Evolutionary conservation across 2,113 vertebrate genomes (phyloP).

Genomic region (Corvus moneduloides): DNA sequence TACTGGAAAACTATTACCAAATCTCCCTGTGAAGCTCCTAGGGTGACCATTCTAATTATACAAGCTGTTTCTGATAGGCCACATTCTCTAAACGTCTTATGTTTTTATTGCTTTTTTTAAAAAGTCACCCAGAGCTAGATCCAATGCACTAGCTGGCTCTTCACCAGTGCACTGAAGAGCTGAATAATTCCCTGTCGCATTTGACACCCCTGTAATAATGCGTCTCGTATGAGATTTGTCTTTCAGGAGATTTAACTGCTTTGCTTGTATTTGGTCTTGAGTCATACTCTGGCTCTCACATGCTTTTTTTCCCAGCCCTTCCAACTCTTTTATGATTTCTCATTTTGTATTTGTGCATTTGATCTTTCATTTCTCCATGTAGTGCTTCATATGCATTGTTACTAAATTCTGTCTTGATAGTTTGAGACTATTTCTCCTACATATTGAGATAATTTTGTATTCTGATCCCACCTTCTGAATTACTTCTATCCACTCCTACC

Average conservation of each 20-base stretch:
- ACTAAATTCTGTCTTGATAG: background rate
- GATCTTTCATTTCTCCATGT: background rate
- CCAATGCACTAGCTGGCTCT: background rate
- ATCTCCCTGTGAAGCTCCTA: background rate
- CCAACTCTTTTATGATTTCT: background rate
- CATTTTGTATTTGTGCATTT: constrained; percentile 11
- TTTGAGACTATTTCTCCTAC: background rate
- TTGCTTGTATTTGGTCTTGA: background rate
- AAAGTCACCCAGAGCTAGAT: background rate
- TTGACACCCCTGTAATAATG: background rate
- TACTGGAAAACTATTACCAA: background rate
- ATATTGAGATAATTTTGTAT: background rate
- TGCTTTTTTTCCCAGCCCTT: background rate
- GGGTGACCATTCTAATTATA: background rate
- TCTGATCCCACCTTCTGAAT: constrained; percentile 1
- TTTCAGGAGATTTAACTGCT: background rate
- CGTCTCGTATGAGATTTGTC: background rate
- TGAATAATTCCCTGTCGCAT: background rate
- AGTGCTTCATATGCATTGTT: background rate
- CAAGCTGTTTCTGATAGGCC: background rate
- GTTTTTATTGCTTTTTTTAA: background rate
- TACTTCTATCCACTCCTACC: constrained; percentile 3
- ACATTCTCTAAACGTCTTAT: background rate
- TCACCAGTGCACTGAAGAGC: background rate
- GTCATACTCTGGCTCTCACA: background rate